Percentiles rank a stretch among this genome's conserved stretches.
phyloP scores from a whole-genome alignment of 2,113 vertebrate genomes.

The Origma solitaria region DNA sequence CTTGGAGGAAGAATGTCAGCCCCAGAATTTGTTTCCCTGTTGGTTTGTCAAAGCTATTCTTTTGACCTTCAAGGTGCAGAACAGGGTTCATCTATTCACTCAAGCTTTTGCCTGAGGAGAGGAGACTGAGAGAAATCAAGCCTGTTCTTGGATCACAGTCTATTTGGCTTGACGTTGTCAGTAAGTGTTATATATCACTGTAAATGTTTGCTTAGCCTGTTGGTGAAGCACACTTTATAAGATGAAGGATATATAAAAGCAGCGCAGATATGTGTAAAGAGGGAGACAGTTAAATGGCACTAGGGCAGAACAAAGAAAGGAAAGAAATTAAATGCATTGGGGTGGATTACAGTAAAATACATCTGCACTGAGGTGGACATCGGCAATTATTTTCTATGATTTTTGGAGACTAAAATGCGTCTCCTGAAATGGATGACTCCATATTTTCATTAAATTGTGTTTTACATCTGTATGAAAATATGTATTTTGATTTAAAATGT shows the following conservation, averaged over 20 bases:
- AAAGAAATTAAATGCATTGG: not conserved
- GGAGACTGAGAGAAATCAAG: slow-evolving; percentile 54
- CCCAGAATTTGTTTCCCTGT: slow-evolving; percentile 38
- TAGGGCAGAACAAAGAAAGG: slow-evolving; percentile 8
- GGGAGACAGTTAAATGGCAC: not conserved
- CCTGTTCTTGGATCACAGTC: slow-evolving; percentile 49
- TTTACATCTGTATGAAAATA: not conserved
- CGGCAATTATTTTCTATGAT: not conserved
- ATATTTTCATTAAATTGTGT: not conserved
- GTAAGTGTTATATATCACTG: slow-evolving; percentile 56
- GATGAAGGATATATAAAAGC: slow-evolving; percentile 21
- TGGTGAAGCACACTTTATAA: slow-evolving; percentile 30
- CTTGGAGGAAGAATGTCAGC: slow-evolving; percentile 45
- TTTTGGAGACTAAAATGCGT: not conserved
- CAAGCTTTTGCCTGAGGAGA: slow-evolving; percentile 59
- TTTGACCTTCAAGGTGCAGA: slow-evolving; percentile 70
- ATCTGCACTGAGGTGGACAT: not conserved
- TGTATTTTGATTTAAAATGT: not conserved
- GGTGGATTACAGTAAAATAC: not conserved
- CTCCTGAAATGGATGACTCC: not conserved
- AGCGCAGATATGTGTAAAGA: not conserved
- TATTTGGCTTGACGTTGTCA: slow-evolving; percentile 70
- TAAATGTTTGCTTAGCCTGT: slow-evolving; percentile 57
- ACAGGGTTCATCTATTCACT: slow-evolving; percentile 46
- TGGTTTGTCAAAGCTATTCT: slow-evolving; percentile 57